Base-by-base conservation (phyloP, 2,797 vertebrate species). In the Lepus townsendii region DNA sequence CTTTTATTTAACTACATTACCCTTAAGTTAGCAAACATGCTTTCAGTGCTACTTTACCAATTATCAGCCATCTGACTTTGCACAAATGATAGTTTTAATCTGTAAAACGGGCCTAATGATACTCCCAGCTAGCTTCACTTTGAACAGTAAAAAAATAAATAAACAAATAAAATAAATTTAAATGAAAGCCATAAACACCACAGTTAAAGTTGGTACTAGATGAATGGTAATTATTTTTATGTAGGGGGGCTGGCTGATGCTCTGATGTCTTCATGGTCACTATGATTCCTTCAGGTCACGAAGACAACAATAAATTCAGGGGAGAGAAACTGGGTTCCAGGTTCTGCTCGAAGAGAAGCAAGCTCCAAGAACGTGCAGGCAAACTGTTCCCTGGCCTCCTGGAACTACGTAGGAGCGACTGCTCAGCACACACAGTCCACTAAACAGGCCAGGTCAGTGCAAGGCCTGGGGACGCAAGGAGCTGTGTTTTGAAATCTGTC, bases 201-300 rank as follows among this genome's bases (percentile, higher is more conserved):
- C 27, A 5, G 12, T 32, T 65, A 16, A 1, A 69, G 17, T 22
- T 83, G 76, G 17, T 35, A 73, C 82, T 65, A 82, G 17, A 76
- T 27, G 65, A 93, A 77, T 32, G 27, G 13, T 24, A 14, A 77
- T 52, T 1, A 9, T 63, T 94, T 90, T 85, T 91, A 83, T 72
- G 84, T 91, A 47, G 95, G 80, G 14, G 80, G 62, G 12, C 19
- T 22, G 63, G 27, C 24, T 72, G 42, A 90, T 71, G 10, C 47
- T 86, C 62, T 96, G 73, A 90, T 85, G 90, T 87, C 57, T 38
- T 76, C 6, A 88, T 26, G 27, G 60, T 89, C 19, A 1, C 27
- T 94, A 24, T 42, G 32, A 60, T 52, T 2, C 79, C 54, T 78
- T 76, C 60, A 91, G 35, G 76, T 82, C 65, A 91, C 26, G 57